Conservation (phyloP, 2,888 invertebrate species). For the Meliscaeva auricollis region DNA sequence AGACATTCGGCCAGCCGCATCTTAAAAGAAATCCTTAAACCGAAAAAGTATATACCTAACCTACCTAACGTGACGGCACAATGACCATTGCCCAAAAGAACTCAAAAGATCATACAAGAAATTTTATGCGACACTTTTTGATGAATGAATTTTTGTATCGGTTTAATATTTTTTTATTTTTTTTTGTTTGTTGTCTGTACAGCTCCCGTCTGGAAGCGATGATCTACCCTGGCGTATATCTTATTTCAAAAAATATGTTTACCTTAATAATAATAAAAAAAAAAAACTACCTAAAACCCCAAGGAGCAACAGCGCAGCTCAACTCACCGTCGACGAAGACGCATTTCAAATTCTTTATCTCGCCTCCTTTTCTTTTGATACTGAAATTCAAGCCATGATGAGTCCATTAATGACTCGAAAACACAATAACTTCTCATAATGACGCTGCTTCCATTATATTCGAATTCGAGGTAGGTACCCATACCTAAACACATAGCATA, state of each 20-base stretch:
- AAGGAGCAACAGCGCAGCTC: neutral
- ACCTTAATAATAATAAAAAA: conserved; percentile 40
- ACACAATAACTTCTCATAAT: conserved; percentile 73
- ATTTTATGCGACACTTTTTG: conserved; percentile 69
- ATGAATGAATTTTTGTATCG: conserved; percentile 65
- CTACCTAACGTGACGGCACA: neutral
- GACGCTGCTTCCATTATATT: conserved; percentile 60
- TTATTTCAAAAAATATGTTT: conserved; percentile 49
- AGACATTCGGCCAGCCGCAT: conserved; percentile 46
- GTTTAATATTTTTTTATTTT: conserved; percentile 47
- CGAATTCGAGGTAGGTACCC: neutral
- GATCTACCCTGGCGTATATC: conserved; percentile 20
- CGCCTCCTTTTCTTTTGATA: conserved; percentile 46
- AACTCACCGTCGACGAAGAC: neutral
- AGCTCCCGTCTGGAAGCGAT: conserved; percentile 40
- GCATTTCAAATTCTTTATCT: conserved; percentile 61
- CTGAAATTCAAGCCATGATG: conserved; percentile 71
- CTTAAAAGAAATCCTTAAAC: conserved; percentile 34
- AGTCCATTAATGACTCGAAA: conserved; percentile 73
- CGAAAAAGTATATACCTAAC: conserved; percentile 1
- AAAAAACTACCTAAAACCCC: conserved; percentile 54
- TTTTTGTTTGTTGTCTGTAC: conserved; percentile 17
- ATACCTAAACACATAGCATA: neutral
- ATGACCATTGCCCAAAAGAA: neutral
- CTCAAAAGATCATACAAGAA: conserved; percentile 57